Conservation (phyloP, 2,113 vertebrate species). For the Hassar affinis region DNA sequence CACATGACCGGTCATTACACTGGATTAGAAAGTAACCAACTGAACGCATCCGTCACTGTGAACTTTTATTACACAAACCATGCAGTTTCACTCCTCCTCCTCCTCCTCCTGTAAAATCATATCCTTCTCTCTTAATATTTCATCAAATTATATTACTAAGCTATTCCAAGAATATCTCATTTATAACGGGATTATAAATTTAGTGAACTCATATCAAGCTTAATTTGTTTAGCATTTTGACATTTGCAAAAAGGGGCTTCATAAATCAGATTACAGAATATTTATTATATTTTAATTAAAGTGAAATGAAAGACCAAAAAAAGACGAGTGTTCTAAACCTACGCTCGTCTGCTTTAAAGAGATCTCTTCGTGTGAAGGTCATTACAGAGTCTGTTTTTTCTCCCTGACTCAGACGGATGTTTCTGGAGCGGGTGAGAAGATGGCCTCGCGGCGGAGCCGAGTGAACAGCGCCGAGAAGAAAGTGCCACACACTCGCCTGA, state of each 20-base stretch:
- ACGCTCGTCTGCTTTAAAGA: not conserved
- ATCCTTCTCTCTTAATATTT: slow-evolving; percentile 19
- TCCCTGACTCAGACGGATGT: slow-evolving; percentile 63
- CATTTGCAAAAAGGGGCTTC: slow-evolving; percentile 13
- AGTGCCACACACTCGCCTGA: slow-evolving; percentile 76
- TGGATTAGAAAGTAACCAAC: not conserved
- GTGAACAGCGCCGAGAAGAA: slow-evolving; percentile 67
- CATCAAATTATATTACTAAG: slow-evolving; percentile 27
- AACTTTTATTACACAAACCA: not conserved
- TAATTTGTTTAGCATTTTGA: slow-evolving; percentile 29
- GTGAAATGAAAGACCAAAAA: not conserved
- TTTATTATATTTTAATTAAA: slow-evolving; percentile 15
- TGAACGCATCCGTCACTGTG: not conserved
- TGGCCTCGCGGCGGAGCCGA: slow-evolving; percentile 61
- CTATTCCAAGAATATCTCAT: slow-evolving; percentile 28
- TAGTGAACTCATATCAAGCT: not conserved
- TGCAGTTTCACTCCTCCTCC: not conserved
- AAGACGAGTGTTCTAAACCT: not conserved
- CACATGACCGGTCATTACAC: not conserved
- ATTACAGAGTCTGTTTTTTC: slow-evolving; percentile 38
- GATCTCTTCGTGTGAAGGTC: not conserved
- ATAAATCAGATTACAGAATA: not conserved
- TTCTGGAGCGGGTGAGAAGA: slow-evolving; percentile 61
- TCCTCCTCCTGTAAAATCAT: not conserved
- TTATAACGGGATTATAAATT: slow-evolving; percentile 29